phyloP scores from a whole-genome alignment of 1,140 invertebrate genomes.

The Heliconius himera region DNA sequence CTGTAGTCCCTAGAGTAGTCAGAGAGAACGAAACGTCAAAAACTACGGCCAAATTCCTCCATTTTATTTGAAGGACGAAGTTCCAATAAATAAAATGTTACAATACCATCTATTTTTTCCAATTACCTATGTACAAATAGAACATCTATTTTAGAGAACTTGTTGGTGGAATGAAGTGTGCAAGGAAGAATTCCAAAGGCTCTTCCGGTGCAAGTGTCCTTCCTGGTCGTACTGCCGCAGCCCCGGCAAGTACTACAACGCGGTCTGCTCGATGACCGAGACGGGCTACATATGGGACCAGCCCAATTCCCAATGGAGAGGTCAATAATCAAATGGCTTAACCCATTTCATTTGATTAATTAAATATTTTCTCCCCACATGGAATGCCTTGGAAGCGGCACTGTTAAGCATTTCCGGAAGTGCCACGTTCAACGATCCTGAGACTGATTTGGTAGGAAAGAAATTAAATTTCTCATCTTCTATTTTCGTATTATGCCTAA shows the following conservation, averaged over 20 bases:
- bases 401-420: constrained; percentile 39
- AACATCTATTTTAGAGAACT: constrained; percentile 84
- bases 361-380: constrained; percentile 31
- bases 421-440: constrained; percentile 64
- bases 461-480: constrained; percentile 70
- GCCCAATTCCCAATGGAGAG: constrained; percentile 84
- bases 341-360: constrained; percentile 26
- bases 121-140: neutral
- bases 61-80: no score
- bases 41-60: no score
- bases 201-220: constrained; percentile 93
- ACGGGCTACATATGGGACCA: constrained; percentile 95
- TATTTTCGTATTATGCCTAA: constrained; percentile 73
- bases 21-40: no score
- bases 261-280: constrained; percentile 93
- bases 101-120: neutral
- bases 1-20: no score
- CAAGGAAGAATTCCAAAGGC: constrained; percentile 93
- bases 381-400: constrained; percentile 21
- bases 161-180: constrained; percentile 97
- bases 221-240: constrained; percentile 93
- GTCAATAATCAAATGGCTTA: constrained; percentile 50
- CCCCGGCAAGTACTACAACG: constrained; percentile 94
- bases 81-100: neutral
- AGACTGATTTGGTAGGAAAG: constrained; percentile 73